phyloP scores from a whole-genome alignment of 1,140 invertebrate species.

The Pogonognathellus flavescens region DNA sequence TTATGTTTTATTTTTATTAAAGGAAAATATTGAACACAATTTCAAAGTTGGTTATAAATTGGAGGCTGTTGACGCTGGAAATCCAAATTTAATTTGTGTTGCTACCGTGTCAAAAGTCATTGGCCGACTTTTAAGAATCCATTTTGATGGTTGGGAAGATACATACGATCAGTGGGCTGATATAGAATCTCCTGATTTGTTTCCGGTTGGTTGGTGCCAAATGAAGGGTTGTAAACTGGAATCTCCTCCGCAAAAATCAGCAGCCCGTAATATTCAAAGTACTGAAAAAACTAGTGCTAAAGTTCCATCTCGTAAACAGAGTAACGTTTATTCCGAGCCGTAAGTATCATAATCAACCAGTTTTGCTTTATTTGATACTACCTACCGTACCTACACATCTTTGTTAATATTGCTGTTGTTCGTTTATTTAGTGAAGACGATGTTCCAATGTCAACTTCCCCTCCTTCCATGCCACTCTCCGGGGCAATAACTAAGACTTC shows the following conservation, averaged over 20 bases:
- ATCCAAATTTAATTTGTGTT: slow-evolving; percentile 51
- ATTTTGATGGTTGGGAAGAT: slow-evolving; percentile 59
- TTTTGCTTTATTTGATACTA: no score
- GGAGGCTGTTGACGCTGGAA: slow-evolving; percentile 50
- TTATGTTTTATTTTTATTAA: background rate
- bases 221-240: slow-evolving; percentile 47
- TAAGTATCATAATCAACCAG: no score
- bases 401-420: no score
- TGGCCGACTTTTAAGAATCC: slow-evolving; percentile 45
- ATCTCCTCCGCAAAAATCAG: background rate
- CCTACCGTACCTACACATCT: no score
- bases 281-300: no score
- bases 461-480: no score
- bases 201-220: slow-evolving; percentile 63
- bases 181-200: slow-evolving; percentile 56
- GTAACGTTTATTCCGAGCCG: no score
- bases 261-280: no score
- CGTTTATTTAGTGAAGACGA: no score
- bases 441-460: no score
- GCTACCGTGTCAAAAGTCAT: slow-evolving; percentile 50
- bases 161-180: slow-evolving; percentile 57
- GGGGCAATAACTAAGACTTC: no score
- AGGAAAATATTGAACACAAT: slow-evolving; percentile 8
- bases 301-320: no score
- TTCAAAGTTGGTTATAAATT: slow-evolving; percentile 59